Conservation (phyloP, 2,113 vertebrate genomes). For the Heterotilapia buettikoferi region DNA sequence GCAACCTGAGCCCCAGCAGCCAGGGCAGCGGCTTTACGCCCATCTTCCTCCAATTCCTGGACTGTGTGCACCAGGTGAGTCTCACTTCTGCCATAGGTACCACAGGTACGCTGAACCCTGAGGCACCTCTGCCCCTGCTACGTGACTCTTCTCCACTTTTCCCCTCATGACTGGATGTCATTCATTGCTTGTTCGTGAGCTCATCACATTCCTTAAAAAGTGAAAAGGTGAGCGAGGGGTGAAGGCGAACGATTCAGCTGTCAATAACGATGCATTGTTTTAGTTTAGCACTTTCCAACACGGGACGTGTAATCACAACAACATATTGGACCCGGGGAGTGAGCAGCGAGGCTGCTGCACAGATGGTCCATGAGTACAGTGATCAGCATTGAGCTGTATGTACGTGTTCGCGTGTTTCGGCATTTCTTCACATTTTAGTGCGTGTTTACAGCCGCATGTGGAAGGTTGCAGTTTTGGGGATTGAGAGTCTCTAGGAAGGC, state of each 20-base stretch:
- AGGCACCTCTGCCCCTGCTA: neutral
- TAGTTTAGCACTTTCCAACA: conserved; percentile 19
- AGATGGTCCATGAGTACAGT: conserved; percentile 57
- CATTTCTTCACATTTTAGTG: conserved; percentile 37
- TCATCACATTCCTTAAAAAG: conserved; percentile 51
- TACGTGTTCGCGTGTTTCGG: conserved; percentile 34
- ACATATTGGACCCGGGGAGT: neutral
- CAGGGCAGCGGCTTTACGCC: conserved; percentile 94
- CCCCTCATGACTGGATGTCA: neutral
- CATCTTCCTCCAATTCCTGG: conserved; percentile 93
- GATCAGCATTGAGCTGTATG: conserved; percentile 20
- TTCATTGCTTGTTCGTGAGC: conserved; percentile 36
- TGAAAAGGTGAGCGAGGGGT: neutral
- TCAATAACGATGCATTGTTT: conserved; percentile 29
- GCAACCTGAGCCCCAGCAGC: conserved; percentile 84
- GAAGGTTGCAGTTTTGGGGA: conserved; percentile 39
- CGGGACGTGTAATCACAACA: conserved; percentile 15
- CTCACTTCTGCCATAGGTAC: neutral
- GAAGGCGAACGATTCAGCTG: conserved; percentile 8
- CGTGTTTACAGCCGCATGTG: conserved; percentile 40
- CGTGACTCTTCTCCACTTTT: neutral
- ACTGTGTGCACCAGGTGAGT: conserved; percentile 95
- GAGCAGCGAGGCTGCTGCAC: conserved; percentile 39
- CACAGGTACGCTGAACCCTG: neutral
- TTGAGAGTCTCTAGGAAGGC: conserved; percentile 22